Evolutionary conservation across 2,113 vertebrate species (phyloP), one percentile per base, ranked within the genome.

Genomic region (Pelecanoides urinatrix): DNA sequence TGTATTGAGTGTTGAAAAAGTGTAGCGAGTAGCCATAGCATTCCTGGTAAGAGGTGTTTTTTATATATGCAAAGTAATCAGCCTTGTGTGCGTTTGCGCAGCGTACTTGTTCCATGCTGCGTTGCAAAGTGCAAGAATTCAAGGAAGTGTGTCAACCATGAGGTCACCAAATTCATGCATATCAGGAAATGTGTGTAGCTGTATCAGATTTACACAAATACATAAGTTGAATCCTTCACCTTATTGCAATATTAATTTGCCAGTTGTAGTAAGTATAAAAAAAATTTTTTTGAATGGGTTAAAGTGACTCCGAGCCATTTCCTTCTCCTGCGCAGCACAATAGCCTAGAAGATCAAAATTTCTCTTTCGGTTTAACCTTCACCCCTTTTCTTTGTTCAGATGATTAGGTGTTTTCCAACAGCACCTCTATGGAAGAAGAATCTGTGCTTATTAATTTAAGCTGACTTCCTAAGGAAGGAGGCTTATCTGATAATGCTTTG

Each of bases 391-490:
- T 97, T 93, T 95, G 91, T 95, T 90, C 56, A 78, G 36, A 94
- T 94, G 56, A 94, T 96, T 95, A 96, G 94, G 92, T 95, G 88
- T 91, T 96, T 95, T 94, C 94, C 94, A 87, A 94, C 86, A 96
- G 86, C 19, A 77, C 61, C 61, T 72, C 79, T 67, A 2, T 49
- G 47, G 79, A 26, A 91, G 90, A 92, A 81, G 94, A 91, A 91
- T 94, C 56, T 84, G 42, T 91, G 89, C 89, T 91, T 87, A 65
- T 87, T 91, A 95, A 91, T 89, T 94, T 81, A 68, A 71, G 61
- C 84, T 89, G 80, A 92, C 86, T 97, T 97, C 96, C 96, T 97
- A 91, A 92, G 95, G 96, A 97, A 96, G 76, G 8, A 45, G 68
- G 38, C 47, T 86, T 91, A 65, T 96, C 61, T 94, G 94, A 96